Conservation (phyloP, 1,140 invertebrate species). For the Penaeus indicus region DNA sequence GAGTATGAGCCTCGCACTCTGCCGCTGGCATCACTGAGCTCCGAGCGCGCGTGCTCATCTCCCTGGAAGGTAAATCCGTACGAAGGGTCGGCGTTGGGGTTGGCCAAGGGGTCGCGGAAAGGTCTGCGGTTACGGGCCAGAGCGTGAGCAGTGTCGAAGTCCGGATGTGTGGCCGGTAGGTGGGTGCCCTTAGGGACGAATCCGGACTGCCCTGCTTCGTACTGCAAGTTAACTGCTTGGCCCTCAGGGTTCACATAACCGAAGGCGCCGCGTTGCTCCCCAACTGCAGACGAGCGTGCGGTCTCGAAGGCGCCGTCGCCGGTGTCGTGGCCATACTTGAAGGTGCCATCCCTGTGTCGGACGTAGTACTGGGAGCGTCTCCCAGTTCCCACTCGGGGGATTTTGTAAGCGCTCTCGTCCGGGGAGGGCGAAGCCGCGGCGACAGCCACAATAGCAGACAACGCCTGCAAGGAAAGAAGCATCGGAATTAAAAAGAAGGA, state of each 20-base stretch:
- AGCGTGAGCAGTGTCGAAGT: neutral
- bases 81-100: constrained; percentile 33
- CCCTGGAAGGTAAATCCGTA: constrained; percentile 63
- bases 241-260: constrained; percentile 41
- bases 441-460: constrained; percentile 37
- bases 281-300: neutral
- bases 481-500: neutral
- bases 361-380: constrained; percentile 51
- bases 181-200: constrained; percentile 42
- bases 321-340: constrained; percentile 51
- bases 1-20: constrained; percentile 68
- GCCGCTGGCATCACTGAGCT: constrained; percentile 64
- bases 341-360: constrained; percentile 45
- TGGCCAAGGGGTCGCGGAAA: constrained; percentile 22
- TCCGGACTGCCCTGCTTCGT: constrained; percentile 27
- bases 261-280: constrained; percentile 40
- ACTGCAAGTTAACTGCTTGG: constrained; percentile 33
- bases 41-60: constrained; percentile 61
- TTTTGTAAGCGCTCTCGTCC: constrained; percentile 39
- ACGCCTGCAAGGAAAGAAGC: constrained; percentile 16
- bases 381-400: constrained; percentile 33
- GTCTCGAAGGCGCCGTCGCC: constrained; percentile 48
- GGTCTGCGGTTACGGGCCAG: neutral
- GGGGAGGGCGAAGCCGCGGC: constrained; percentile 40
- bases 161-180: constrained; percentile 19